Evolutionary conservation across 2,113 vertebrate species (phyloP).

Genomic region (Neotoma lepida): DNA sequence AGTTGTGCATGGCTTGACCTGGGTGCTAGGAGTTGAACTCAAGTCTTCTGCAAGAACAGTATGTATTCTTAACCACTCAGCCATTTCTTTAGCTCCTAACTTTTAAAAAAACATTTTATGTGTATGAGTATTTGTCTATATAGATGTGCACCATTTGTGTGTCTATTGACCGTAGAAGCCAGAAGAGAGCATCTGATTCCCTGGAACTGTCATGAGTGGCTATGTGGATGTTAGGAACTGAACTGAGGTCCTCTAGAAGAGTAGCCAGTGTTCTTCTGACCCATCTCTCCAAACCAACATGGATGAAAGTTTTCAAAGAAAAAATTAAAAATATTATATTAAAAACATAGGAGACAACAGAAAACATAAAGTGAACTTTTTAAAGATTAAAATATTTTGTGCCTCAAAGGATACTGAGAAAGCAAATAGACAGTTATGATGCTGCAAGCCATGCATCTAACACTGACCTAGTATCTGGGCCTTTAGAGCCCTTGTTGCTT

Average conservation of each 20-base stretch:
- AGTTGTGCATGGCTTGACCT: not conserved
- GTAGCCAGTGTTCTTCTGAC: not conserved
- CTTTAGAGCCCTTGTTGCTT: not conserved
- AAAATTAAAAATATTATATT: not conserved
- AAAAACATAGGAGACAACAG: slow-evolving; percentile 2
- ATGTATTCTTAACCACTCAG: not conserved
- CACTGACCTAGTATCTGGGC: not conserved
- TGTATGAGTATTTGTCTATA: not conserved
- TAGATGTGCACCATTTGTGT: not conserved
- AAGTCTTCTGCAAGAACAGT: not conserved
- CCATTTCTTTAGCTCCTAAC: not conserved
- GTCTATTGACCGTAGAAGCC: not conserved
- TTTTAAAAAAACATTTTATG: not conserved
- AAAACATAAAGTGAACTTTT: slow-evolving; percentile 28
- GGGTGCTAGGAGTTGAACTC: not conserved
- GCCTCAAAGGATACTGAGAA: slow-evolving; percentile 34
- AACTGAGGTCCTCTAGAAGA: not conserved
- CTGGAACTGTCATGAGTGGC: not conserved
- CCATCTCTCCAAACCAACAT: not conserved
- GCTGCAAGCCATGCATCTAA: slow-evolving; percentile 13
- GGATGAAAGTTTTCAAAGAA: not conserved
- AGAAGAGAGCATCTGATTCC: not conserved
- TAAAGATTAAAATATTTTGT: slow-evolving; percentile 46
- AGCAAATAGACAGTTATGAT: not conserved
- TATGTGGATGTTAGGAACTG: not conserved